Percentiles rank a stretch among this genome's conserved stretches.
phyloP scores from a whole-genome alignment of 1,140 invertebrate species.

The Pentalonia nigronervosa region DNA sequence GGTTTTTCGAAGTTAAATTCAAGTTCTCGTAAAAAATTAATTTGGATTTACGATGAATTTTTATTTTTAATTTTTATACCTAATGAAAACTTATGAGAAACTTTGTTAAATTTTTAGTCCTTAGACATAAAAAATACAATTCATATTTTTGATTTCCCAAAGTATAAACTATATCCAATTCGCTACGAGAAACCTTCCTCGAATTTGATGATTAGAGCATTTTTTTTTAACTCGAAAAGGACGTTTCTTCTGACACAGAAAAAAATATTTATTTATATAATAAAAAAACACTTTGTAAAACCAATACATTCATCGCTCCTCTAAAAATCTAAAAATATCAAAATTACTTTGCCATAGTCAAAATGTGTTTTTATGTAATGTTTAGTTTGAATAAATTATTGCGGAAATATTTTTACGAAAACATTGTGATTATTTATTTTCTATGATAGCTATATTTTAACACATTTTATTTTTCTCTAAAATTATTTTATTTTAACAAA shows the following conservation, averaged over 20 bases:
- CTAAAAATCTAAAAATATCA: background rate
- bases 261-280: background rate
- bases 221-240: background rate
- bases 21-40: background rate
- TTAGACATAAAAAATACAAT: background rate
- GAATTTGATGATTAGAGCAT: background rate
- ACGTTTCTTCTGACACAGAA: background rate
- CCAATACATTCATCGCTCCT: background rate
- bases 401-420: background rate
- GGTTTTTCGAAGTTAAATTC: background rate
- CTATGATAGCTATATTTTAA: background rate
- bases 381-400: constrained; percentile 12
- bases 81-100: background rate
- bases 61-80: background rate
- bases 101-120: background rate
- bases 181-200: background rate
- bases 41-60: background rate
- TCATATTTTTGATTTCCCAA: background rate
- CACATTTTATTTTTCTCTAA: background rate
- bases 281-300: background rate
- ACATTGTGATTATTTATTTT: background rate
- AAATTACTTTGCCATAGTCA: background rate
- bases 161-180: background rate
- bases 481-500: constrained; percentile 11
- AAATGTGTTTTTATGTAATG: background rate